Evolutionary conservation across 2,113 vertebrate species (phyloP), one percentile per base, ranked within the genome.

Genomic region (Vicugna pacos): DNA sequence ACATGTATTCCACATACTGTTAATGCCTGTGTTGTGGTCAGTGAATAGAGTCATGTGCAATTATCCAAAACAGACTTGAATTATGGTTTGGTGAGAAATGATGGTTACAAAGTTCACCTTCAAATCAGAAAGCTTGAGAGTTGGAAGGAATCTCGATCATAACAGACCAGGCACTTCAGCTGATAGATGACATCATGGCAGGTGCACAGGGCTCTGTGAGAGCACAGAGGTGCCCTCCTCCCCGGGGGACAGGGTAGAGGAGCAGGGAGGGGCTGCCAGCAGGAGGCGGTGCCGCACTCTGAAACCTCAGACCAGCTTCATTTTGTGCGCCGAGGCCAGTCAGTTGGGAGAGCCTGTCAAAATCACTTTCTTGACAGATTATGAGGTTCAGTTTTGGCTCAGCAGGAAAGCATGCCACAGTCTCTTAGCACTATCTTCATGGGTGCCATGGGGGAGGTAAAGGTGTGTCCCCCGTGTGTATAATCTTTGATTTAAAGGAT

Each of bases 41-140:
- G 9, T 65, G 87, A 54, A 79, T 77, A 67, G 70, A 65, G 72
- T 87, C 13, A 38, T 67, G 52, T 6, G 0, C 75, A 85, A 67
- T 93, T 80, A 76, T 77, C 17, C 60, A 87, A 84, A 83, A 80
- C 14, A 54, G n/a, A 82, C 77, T 93, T 93, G 58, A 80, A 70
- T 73, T 90, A 32, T 65, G 77, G 17, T 54, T 93, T 84, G 58
- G 12, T 64, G 8, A 93, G 75, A 60, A 48, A 58, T 32, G 3
- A 79, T 9, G 50, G 32, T 46, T 83, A 73, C 54, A 81, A 1
- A 56, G n/a, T 87, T 85, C 86, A 69, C 32, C 28, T 80, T 85
- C 42, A 65, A 93, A 76, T 92, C 2, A 26, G 46, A 54, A 38
- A n/a, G 48, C 72, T 72, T 96, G 89, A 38, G 42, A 69, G 20